phyloP scores from a whole-genome alignment of 2,888 invertebrate species.

The Julus scandinavius region DNA sequence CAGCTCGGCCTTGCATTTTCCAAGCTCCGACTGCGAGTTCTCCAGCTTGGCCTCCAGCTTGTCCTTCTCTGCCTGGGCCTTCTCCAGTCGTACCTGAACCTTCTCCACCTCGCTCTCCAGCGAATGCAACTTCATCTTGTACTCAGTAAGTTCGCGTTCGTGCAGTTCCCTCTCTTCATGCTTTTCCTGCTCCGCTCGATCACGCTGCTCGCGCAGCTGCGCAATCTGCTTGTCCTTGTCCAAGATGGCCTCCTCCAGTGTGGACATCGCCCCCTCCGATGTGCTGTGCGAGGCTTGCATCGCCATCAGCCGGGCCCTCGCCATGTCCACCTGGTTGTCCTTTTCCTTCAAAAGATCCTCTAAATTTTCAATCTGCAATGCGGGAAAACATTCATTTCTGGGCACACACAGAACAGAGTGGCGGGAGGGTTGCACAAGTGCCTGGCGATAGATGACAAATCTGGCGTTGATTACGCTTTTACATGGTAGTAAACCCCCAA shows the following conservation, averaged over 20 bases:
- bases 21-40: slow-evolving; percentile 91
- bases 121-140: slow-evolving; percentile 91
- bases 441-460: not conserved
- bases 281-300: slow-evolving; percentile 94
- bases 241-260: slow-evolving; percentile 92
- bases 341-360: slow-evolving; percentile 98
- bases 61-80: slow-evolving; percentile 90
- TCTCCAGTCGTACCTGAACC: slow-evolving; percentile 80
- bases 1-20: slow-evolving; percentile 92
- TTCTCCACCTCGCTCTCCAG: slow-evolving; percentile 80
- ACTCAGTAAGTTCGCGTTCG: slow-evolving; percentile 92
- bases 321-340: slow-evolving; percentile 97
- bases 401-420: slow-evolving; percentile 40
- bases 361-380: slow-evolving; percentile 88
- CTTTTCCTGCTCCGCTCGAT: slow-evolving; percentile 94
- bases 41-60: slow-evolving; percentile 90
- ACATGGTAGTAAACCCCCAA: too few species aligned
- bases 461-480: too few species aligned
- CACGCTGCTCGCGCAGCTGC: slow-evolving; percentile 91
- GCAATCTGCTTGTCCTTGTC: slow-evolving; percentile 98
- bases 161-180: slow-evolving; percentile 94
- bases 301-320: slow-evolving; percentile 83
- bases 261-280: slow-evolving; percentile 90
- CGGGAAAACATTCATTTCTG: slow-evolving; percentile 48
- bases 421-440: not conserved